Evolutionary conservation across 2,113 vertebrate species (phyloP).

Genomic region (Dermatemys mawii): DNA sequence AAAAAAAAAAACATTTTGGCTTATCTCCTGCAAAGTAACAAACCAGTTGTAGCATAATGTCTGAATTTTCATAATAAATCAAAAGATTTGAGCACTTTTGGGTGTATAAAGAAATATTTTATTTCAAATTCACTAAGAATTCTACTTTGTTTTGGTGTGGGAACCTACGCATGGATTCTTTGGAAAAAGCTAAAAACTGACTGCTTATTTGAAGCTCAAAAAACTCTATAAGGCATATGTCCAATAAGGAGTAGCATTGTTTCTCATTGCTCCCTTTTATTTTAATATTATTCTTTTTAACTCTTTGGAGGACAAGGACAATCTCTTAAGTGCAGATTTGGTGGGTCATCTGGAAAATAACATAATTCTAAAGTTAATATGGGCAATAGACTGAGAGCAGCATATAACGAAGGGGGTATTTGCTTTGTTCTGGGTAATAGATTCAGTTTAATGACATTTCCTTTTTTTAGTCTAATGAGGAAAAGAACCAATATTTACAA

Average conservation of each 20-base stretch:
- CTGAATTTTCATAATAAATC: constrained; percentile 44
- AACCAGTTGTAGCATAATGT: constrained; percentile 23
- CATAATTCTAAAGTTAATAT: background rate
- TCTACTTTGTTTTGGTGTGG: constrained; percentile 44
- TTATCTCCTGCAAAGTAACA: constrained; percentile 59
- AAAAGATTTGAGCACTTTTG: background rate
- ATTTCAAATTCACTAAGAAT: constrained; percentile 36
- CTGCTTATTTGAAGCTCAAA: constrained; percentile 18
- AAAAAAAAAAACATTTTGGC: background rate
- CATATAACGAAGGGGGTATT: background rate
- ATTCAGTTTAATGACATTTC: background rate
- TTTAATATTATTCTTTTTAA: background rate
- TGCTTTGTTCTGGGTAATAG: background rate
- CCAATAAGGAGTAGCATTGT: background rate
- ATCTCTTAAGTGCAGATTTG: background rate
- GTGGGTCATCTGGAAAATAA: background rate
- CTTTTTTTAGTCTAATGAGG: background rate
- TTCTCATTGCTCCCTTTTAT: constrained; percentile 41
- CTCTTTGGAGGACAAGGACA: background rate
- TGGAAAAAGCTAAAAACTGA: constrained; percentile 45
- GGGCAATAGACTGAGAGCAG: background rate
- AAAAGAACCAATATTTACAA: constrained; percentile 28
- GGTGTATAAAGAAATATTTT: constrained; percentile 25
- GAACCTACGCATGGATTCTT: constrained; percentile 46
- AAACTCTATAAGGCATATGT: constrained; percentile 36